Base-by-base conservation (phyloP, 2,113 vertebrate genomes). In the Oceanites oceanicus region DNA sequence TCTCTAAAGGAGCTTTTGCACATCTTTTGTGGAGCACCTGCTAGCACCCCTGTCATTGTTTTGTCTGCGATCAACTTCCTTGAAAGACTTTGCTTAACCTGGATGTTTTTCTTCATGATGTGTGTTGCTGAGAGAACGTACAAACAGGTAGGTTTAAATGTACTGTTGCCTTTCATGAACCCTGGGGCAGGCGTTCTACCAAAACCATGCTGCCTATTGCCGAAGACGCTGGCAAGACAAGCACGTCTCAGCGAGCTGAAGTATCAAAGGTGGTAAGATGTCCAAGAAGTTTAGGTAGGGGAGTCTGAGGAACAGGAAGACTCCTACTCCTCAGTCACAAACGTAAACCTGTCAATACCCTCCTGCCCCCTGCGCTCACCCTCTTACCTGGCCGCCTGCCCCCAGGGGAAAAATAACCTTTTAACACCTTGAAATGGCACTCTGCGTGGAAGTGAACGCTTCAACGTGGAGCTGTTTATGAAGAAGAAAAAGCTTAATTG, bases 71-170 rank as follows among this genome's bases (percentile, higher is more conserved):
- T 99, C 98, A 99, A 98, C 53, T 98, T 98, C 16, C 94, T 99
- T 78, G 99, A 99, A 65, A 98, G 99, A 70, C 95, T 99, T 44
- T 99, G 99, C 97, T 98, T 99, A 79, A 99, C 98, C 3, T 99
- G 99, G 94, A 99, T 99, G 94, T 99, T 99, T 94, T 99, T 99
- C 98, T 99, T 99, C 97, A 99, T 99, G 99, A 99, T 99, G 99
- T 99, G 99, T 92, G 99, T 99, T 89, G 99, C 99, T 14, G 99
- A 99, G 98, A 98, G 99, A 89, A 99, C 99, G 0, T 99, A 99
- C 90, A 99, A 99, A 66, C 99, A 99, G 99, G 99, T 99, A 13
- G 53, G 98, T 97, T 38, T 47, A 15, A 18, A 21, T 1, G 12
- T 21, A 0, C 49, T 16, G 34, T 9, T 55, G 53, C 67, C 42